Evolutionary conservation across 2,797 vertebrate species (phyloP), one percentile per base, ranked within the genome.

Genomic region (Enteromius trimaculatus): DNA sequence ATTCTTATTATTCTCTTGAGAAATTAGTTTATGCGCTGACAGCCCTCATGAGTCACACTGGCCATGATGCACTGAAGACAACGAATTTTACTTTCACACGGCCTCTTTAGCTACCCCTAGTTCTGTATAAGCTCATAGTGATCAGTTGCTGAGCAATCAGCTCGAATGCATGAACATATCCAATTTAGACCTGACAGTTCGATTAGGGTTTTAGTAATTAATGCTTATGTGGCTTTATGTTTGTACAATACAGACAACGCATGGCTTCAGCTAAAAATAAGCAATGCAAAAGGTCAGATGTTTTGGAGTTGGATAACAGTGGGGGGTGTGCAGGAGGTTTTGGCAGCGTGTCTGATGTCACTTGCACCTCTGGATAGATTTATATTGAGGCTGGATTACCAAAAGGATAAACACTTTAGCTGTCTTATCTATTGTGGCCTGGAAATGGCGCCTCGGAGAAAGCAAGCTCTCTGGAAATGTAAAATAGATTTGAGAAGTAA

Each of bases 321-420:
- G 47, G 21, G 29, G 80, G 26, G 42, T 10, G 13, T 1, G 1
- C 8, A 51, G 19, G 34, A 78, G 26, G 19, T 31, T 79, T 79
- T 34, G 19, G 21, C 26, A 34, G 23, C 23, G 62, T 71, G 71
- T 84, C 9, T 65, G 77, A 75, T 53, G 49, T 75, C 60, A 70
- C 77, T 51, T 31, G n/a, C 51, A 58, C 72, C 49, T 69, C 62
- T 21, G 77, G 75, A 75, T 51, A 75, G 84, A 80, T 84, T 87
- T 84, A 82, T 70, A 78, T 42, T 66, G 77, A 79, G 74, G 44
- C 78, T 34, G 75, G 74, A 83, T 87, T 83, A 87, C 75, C 47
- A 70, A 71, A 79, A 84, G 51, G 34, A 80, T 71, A 87, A 85
- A 87, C 80, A 84, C 72, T 44, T 87, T 81, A 81, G 81, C 62